A percentile compares a stretch with the other conserved stretches of the same genome.
These are phyloP conservation scores for Hypselothyrea guttata DNA, from an alignment of 2,888 invertebrate genomes.

Conservation along the genomic window DNA sequence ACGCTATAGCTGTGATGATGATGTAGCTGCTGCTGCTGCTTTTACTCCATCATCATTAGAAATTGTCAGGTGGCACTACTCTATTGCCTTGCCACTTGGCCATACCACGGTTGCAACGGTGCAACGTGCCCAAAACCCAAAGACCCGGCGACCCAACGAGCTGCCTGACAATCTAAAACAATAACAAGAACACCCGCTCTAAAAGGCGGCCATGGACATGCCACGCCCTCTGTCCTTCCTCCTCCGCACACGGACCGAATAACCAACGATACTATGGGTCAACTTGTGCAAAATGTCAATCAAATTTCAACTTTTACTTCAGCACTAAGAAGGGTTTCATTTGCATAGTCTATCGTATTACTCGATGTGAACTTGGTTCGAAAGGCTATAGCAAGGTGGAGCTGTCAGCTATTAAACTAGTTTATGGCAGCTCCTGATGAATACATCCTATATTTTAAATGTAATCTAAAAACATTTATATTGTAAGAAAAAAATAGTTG, in stretches of 20 bases:
- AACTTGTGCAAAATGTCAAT: neutral
- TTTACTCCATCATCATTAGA: conserved; percentile 72
- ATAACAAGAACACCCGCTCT: conserved; percentile 5
- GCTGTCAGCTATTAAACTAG: too few species aligned
- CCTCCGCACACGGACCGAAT: conserved; percentile 29
- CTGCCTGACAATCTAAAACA: conserved; percentile 34
- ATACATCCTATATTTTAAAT: too few species aligned
- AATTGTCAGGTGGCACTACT: conserved; percentile 56
- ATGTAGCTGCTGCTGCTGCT: conserved; percentile 53
- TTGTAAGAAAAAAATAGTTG: too few species aligned
- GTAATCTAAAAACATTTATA: too few species aligned
- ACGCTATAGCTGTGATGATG: conserved; percentile 56
- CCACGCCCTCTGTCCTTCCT: neutral
- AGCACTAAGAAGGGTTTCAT: neutral
- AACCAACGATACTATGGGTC: conserved; percentile 23
- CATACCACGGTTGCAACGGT: conserved; percentile 10
- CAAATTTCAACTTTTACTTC: neutral
- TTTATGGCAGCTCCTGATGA: too few species aligned
- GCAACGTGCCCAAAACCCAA: conserved; percentile 57
- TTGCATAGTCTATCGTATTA: too few species aligned
- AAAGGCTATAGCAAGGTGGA: too few species aligned
- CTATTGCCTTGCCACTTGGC: conserved; percentile 55
- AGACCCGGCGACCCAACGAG: conserved; percentile 17
- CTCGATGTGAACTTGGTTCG: too few species aligned
- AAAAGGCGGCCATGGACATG: conserved; percentile 37